phyloP scores from a whole-genome alignment of 2,113 vertebrate species.

The Pteruthius melanotis region DNA sequence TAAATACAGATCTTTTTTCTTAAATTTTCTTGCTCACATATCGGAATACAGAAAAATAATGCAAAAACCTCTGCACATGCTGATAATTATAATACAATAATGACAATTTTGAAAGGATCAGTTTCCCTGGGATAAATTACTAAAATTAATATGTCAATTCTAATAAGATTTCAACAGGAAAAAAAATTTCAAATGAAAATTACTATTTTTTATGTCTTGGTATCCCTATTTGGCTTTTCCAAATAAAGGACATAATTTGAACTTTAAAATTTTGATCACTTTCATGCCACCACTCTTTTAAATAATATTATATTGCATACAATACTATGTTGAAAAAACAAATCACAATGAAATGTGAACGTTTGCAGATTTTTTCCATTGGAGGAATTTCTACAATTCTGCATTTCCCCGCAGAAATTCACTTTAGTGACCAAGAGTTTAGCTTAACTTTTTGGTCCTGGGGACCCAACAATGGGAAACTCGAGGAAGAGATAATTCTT shows the following conservation, averaged over 20 bases:
- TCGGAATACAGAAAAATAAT: background rate
- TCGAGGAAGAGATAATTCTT: background rate
- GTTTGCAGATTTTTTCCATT: background rate
- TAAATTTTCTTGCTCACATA: background rate
- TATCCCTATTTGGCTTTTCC: background rate
- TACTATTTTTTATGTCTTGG: background rate
- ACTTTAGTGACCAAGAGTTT: background rate
- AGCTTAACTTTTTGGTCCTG: background rate
- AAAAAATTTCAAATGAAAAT: background rate
- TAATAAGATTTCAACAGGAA: background rate
- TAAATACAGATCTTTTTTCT: background rate
- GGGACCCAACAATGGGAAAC: background rate
- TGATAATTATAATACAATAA: background rate
- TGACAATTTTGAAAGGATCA: accelerated
- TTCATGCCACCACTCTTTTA: background rate
- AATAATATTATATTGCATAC: background rate
- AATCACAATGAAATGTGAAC: background rate
- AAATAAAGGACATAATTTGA: background rate
- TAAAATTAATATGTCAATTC: background rate
- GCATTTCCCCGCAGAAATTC: background rate
- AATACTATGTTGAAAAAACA: background rate
- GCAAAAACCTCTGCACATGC: background rate
- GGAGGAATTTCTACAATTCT: background rate
- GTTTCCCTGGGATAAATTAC: background rate
- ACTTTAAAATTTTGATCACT: background rate